These are phyloP conservation scores for Hemiscyllium ocellatum DNA, from an alignment of 2,113 vertebrate genomes.

Conservation along the genomic window DNA sequence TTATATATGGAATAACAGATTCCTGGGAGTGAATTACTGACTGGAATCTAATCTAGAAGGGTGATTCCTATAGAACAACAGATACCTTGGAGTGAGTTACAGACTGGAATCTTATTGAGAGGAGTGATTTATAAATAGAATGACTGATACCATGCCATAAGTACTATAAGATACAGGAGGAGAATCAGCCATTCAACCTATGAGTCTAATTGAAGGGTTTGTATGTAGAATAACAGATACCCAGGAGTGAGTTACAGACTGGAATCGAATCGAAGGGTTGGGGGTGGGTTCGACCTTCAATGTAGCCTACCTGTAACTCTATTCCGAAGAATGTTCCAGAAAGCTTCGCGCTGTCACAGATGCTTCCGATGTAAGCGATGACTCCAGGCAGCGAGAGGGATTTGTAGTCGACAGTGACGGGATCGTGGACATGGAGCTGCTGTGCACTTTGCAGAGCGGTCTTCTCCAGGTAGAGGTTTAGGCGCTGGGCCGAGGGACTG, in stretches of 20 bases:
- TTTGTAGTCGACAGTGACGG: conserved; percentile 52
- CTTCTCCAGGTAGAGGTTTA: conserved; percentile 51
- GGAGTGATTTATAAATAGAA: too few species aligned
- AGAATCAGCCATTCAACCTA: too few species aligned
- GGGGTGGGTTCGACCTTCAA: not conserved
- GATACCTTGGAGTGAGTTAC: too few species aligned
- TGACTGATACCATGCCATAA: too few species aligned
- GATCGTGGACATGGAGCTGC: conserved; percentile 30
- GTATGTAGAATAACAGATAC: not conserved
- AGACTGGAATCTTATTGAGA: too few species aligned
- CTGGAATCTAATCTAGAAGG: too few species aligned
- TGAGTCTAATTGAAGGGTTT: too few species aligned
- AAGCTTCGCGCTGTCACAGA: conserved; percentile 27
- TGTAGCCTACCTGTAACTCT: conserved; percentile 63
- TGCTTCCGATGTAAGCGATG: conserved; percentile 58
- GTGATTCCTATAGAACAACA: too few species aligned
- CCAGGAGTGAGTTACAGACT: not conserved
- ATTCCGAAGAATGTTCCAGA: conserved; percentile 59
- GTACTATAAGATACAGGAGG: too few species aligned
- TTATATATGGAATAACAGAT: too few species aligned
- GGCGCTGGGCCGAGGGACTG: conserved; percentile 44
- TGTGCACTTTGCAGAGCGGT: conserved; percentile 47
- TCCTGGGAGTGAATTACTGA: too few species aligned
- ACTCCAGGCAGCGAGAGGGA: conserved; percentile 49
- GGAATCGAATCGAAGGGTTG: not conserved